Percentiles rank a stretch among this genome's conserved stretches.
phyloP scores from a whole-genome alignment of 2,888 invertebrate species.

The Andrena flavipes region DNA sequence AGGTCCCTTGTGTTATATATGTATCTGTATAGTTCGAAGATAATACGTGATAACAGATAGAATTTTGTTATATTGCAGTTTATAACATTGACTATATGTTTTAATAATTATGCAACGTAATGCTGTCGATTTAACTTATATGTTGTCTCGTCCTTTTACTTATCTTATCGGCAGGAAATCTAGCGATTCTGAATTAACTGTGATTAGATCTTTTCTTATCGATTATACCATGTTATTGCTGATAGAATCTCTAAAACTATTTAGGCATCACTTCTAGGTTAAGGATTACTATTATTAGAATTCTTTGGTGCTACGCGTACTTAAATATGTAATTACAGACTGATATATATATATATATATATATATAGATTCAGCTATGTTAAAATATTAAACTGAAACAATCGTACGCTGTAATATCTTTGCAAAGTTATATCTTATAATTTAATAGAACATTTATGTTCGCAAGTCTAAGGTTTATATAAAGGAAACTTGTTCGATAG shows the following conservation, averaged over 20 bases:
- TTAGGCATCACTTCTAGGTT: constrained; percentile 5
- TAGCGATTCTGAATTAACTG: not conserved
- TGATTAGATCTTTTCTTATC: not conserved
- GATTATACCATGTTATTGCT: constrained; percentile 18
- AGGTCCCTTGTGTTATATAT: not conserved
- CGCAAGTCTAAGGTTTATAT: no score
- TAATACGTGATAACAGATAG: not conserved
- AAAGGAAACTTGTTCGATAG: no score
- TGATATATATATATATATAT: constrained; percentile 5
- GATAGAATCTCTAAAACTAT: not conserved
- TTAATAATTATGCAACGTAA: constrained; percentile 9
- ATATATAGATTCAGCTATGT: not conserved
- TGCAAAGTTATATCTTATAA: not conserved
- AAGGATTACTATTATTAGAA: constrained; percentile 39
- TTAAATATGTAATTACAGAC: constrained; percentile 27
- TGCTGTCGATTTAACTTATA: no score
- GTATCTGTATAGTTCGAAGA: not conserved
- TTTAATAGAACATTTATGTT: no score
- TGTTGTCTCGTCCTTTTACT: not conserved
- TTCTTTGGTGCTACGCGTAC: constrained; percentile 1
- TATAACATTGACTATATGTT: not conserved
- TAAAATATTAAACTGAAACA: not conserved
- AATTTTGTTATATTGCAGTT: not conserved
- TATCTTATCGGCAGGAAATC: not conserved
- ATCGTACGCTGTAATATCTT: not conserved